These are phyloP conservation scores for Lithodes maja DNA, from an alignment of 2,888 invertebrate genomes.

Conservation along the genomic window DNA sequence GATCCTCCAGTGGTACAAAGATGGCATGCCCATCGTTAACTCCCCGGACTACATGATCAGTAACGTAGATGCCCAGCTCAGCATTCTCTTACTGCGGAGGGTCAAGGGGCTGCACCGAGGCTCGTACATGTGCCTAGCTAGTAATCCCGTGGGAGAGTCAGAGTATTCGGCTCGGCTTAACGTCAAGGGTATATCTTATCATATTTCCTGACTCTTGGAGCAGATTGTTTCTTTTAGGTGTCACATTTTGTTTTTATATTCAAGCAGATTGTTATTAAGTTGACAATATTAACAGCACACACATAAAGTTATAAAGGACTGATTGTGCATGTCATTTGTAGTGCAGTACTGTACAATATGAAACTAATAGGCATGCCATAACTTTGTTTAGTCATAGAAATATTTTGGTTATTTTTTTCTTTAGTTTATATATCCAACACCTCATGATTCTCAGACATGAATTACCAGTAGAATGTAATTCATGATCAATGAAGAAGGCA, in stretches of 20 bases:
- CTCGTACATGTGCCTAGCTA: conserved; percentile 71
- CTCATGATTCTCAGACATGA: not conserved
- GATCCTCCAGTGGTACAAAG: conserved; percentile 73
- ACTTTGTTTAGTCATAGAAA: not conserved
- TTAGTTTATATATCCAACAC: not conserved
- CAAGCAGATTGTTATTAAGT: not conserved
- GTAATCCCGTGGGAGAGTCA: conserved; percentile 69
- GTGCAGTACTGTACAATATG: not conserved
- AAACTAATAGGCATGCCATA: not conserved
- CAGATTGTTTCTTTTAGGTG: not conserved
- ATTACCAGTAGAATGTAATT: not conserved
- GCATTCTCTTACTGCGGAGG: conserved; percentile 77
- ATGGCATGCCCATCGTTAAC: conserved; percentile 72
- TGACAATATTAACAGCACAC: not conserved
- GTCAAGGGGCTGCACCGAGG: conserved; percentile 71
- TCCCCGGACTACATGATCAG: conserved; percentile 77
- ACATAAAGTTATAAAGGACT: not conserved
- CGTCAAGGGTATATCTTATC: conserved; percentile 71
- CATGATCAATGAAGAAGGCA: not conserved
- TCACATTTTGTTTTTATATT: not conserved
- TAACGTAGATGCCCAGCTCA: conserved; percentile 78
- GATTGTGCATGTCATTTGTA: not conserved
- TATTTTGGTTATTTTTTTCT: not conserved
- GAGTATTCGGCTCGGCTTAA: conserved; percentile 66
- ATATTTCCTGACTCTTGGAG: not conserved